Evolutionary conservation across 1,140 invertebrate species (phyloP), one percentile per base, ranked within the genome.

Genomic region (Drosophila sturtevanti): DNA sequence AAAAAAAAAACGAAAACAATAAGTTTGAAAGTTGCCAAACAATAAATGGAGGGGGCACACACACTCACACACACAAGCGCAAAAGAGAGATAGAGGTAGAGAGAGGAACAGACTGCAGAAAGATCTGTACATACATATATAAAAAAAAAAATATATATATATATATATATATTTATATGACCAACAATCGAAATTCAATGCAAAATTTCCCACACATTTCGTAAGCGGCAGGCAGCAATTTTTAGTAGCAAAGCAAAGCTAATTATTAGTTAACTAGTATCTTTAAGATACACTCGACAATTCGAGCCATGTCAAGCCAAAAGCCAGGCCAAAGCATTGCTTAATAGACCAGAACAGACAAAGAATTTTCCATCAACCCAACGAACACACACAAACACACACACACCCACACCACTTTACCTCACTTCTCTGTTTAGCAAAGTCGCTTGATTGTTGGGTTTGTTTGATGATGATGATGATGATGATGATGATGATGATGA

Each of bases 201-300:
- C 68, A 48, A 77, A 81, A 74, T 68, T 89, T 89, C 84, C 84
- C 85, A 77, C 79, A 77, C 71, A 89, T 89, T 89, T 89, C 84
- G 79, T 89, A 89, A 89, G 68, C 55, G 55, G 55, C 52, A 78
- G 71, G 63, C 79, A 87, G 76, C 82, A 87, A 87, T 82, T 86
- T 68, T 68, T 27, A 34, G 55, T 73, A n/a, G n/a, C 82, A 66
- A 72, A 74, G 63, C 65, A 51, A 51, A 80, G 73, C 85, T 89
- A 87, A 89, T 87, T 87, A 87, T 89, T 89, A 87, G 82, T 87
- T 87, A 87, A 87, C 82, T 87, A 89, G 84, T 89, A 87, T 89
- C 84, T 87, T 87, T 79, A 89, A 89, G 77, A 84, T 84, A 89
- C 82, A 56, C 62, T 48, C 41, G 41, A 48, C 41, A 44, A 44